Percentiles rank a stretch among this genome's conserved stretches.
Conservation (phyloP, 2,113 vertebrate species). For the Megaceryle maxima region DNA sequence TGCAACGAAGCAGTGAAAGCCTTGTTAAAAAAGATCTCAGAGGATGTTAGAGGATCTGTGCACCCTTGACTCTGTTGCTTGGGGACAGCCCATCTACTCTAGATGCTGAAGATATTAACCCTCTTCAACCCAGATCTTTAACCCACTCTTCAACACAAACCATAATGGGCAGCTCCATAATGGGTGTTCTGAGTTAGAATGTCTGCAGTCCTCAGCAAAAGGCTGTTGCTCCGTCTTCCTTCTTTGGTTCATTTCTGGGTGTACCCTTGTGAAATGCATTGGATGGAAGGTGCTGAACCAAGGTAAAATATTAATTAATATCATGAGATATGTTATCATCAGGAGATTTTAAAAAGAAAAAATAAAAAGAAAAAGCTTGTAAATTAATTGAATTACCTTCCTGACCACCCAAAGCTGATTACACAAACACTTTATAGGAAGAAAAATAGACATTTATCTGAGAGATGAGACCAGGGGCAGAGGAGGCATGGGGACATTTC, state of each 20-base stretch:
- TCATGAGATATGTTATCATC: background rate
- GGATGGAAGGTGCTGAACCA: background rate
- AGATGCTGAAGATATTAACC: background rate
- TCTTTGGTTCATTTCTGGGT: background rate
- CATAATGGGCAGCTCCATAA: background rate
- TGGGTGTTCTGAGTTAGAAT: background rate
- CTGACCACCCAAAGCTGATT: background rate
- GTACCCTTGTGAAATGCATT: background rate
- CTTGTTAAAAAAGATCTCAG: background rate
- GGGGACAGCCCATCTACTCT: background rate
- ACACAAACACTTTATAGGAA: background rate
- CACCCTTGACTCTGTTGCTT: background rate
- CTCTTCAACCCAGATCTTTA: background rate
- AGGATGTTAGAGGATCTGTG: background rate
- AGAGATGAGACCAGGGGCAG: background rate
- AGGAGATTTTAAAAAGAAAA: background rate
- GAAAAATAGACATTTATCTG: background rate
- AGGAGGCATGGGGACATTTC: background rate
- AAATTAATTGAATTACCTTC: background rate
- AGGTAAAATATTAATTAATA: background rate
- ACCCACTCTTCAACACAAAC: background rate
- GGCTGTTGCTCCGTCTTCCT: background rate
- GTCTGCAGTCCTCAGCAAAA: background rate
- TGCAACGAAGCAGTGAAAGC: background rate
- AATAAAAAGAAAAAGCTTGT: background rate